Conservation (phyloP, 2,113 vertebrate genomes). For the Thamnophis sirtalis region DNA sequence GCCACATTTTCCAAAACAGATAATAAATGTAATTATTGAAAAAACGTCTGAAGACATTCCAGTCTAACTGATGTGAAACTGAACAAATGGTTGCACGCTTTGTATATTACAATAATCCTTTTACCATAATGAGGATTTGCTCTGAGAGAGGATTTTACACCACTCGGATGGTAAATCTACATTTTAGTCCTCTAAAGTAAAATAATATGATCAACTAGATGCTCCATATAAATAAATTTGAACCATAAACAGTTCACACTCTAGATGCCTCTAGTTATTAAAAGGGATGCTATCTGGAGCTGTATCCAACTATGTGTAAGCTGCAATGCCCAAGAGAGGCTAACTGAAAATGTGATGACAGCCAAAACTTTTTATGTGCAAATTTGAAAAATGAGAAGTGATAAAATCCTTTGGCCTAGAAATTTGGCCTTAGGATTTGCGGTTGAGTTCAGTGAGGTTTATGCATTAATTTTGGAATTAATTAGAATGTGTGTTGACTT, state of each 20-base stretch:
- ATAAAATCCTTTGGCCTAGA: not conserved
- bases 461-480: slow-evolving; percentile 31
- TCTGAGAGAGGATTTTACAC: slow-evolving; percentile 5
- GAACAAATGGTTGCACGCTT: not conserved
- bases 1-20: not conserved
- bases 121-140: slow-evolving; percentile 13
- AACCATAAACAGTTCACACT: not conserved
- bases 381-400: not conserved
- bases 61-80: not conserved
- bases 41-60: not conserved
- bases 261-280: not conserved
- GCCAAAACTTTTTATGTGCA: not conserved
- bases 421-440: not conserved
- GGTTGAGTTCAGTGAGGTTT: slow-evolving; percentile 12
- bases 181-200: not conserved
- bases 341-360: not conserved
- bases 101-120: slow-evolving; percentile 9
- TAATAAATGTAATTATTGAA: not conserved
- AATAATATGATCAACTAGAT: not conserved
- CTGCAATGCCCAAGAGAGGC: not conserved
- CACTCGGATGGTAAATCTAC: not conserved
- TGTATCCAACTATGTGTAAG: not conserved
- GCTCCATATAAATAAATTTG: slow-evolving; percentile 7
- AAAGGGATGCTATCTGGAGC: not conserved
- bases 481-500: slow-evolving; percentile 23